A percentile compares a stretch with the other conserved stretches of the same genome.
phyloP scores from a whole-genome alignment of 2,113 vertebrate species.

The Crotalus tigris region DNA sequence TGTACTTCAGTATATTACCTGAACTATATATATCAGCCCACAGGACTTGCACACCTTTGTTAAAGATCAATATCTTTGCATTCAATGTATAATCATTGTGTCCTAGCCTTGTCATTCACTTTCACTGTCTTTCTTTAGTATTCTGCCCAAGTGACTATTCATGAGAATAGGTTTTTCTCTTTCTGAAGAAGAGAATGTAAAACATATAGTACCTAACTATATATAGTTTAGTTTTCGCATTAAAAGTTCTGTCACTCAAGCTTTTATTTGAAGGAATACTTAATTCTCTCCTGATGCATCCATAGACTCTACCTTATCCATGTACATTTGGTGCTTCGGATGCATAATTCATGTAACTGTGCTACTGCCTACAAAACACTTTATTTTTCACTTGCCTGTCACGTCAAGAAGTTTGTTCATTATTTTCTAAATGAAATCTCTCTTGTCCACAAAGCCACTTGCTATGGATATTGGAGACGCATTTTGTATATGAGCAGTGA shows the following conservation, averaged over 20 bases:
- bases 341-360: background rate
- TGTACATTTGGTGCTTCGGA: background rate
- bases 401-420: conserved; percentile 18
- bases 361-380: background rate
- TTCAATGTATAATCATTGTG: conserved; percentile 15
- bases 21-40: conserved; percentile 7
- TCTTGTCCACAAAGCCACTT: background rate
- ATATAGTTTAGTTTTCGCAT: background rate
- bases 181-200: background rate
- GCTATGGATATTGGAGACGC: conserved; percentile 4
- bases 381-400: background rate
- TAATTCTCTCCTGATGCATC: background rate
- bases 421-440: background rate
- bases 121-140: background rate
- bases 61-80: background rate
- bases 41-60: conserved; percentile 16
- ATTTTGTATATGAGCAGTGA: background rate
- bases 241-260: conserved; percentile 22
- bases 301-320: background rate
- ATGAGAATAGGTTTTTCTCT: conserved; percentile 1
- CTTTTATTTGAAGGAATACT: background rate
- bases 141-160: conserved; percentile 17
- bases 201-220: conserved; percentile 21
- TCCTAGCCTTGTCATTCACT: background rate
- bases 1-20: conserved; percentile 17